Evolutionary conservation across 2,113 vertebrate species (phyloP).

Genomic region (Sprattus sprattus): DNA sequence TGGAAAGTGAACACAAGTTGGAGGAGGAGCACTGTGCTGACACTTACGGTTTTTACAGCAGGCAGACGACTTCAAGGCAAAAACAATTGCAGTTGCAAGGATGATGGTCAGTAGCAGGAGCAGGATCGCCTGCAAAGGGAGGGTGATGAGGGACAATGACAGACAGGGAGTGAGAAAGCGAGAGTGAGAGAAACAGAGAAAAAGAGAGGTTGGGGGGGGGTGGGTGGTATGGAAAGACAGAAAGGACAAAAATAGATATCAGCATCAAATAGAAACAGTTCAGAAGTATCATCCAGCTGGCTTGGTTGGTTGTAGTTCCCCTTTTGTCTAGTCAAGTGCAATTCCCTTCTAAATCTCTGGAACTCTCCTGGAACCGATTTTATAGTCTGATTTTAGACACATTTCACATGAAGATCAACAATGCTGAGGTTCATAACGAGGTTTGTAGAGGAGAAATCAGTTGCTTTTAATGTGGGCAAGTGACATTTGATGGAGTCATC

Average conservation of each 20-base stretch:
- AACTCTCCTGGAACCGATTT: neutral
- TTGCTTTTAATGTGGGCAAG: too few relatives aligned
- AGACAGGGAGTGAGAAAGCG: neutral
- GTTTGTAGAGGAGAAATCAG: neutral
- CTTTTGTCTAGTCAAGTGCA: neutral
- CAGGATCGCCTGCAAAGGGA: conserved; percentile 59
- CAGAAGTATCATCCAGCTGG: neutral
- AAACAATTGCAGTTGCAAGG: conserved; percentile 54
- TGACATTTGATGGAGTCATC: too few relatives aligned
- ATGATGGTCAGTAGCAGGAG: conserved; percentile 62
- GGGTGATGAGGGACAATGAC: conserved; percentile 12
- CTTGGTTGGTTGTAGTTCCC: neutral
- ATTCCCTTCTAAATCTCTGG: too few relatives aligned
- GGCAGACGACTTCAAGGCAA: conserved; percentile 49
- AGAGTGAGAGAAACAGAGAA: neutral
- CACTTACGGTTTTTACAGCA: neutral
- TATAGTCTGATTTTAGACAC: neutral
- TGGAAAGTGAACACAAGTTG: neutral
- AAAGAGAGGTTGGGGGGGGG: neutral
- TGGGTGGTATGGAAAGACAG: neutral
- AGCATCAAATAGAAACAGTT: neutral
- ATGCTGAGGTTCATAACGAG: too few relatives aligned
- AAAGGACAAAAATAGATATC: neutral
- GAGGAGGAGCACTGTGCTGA: neutral
- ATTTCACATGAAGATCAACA: neutral